Evolutionary conservation across 2,113 vertebrate species (phyloP).

Genomic region (Neoarius graeffei): DNA sequence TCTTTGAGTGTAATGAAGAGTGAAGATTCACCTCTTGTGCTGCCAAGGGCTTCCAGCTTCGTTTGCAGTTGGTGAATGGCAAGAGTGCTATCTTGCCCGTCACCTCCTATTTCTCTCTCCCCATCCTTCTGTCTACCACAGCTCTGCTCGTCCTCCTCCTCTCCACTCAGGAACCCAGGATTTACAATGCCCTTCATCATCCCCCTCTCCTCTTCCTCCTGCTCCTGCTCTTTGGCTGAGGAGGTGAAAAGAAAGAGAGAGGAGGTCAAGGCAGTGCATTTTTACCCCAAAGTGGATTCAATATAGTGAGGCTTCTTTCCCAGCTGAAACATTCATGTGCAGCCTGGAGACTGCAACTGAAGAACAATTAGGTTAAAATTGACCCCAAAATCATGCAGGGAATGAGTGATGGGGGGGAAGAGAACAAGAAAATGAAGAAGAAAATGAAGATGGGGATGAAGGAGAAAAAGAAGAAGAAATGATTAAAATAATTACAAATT

Average conservation of each 20-base stretch:
- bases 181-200: constrained; percentile 80
- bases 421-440: constrained; percentile 46
- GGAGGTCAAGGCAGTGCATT: constrained; percentile 60
- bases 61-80: constrained; percentile 83
- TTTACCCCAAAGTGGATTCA: constrained; percentile 70
- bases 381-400: constrained; percentile 77
- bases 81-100: constrained; percentile 85
- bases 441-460: constrained; percentile 57
- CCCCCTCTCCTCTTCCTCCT: constrained; percentile 72
- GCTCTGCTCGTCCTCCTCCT: constrained; percentile 29
- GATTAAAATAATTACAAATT: constrained; percentile 99
- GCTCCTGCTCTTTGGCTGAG: constrained; percentile 53
- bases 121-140: constrained; percentile 3
- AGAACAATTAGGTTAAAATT: constrained; percentile 99
- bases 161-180: constrained; percentile 72
- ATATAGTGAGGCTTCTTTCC: constrained; percentile 77
- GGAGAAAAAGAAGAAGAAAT: constrained; percentile 87
- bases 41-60: constrained; percentile 79
- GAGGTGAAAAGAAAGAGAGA: constrained; percentile 6
- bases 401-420: constrained; percentile 85
- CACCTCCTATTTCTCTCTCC: constrained; percentile 81
- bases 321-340: constrained; percentile 80
- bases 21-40: constrained; percentile 92
- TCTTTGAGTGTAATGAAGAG: constrained; percentile 80
- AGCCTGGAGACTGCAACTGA: constrained; percentile 91